A percentile compares a stretch with the other conserved stretches of the same genome.
These are phyloP conservation scores for Taurulus bubalis DNA, from an alignment of 2,113 vertebrate genomes.

Conservation along the genomic window DNA sequence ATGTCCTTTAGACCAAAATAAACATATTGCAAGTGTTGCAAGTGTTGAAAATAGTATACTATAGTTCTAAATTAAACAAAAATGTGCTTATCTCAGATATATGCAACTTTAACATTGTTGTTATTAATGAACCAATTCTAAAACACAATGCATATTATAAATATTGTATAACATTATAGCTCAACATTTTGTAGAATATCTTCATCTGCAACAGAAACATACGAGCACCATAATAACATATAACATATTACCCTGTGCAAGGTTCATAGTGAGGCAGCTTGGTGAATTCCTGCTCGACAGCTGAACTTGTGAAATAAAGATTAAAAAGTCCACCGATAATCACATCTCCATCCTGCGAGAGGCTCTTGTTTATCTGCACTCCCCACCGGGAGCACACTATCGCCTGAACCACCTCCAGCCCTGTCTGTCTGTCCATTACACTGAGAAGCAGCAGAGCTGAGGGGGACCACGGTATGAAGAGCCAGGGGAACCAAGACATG, in stretches of 20 bases:
- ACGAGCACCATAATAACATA: neutral
- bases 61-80: neutral
- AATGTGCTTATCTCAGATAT: neutral
- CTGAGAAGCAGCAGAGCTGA: slow-evolving; percentile 44
- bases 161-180: neutral
- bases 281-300: slow-evolving; percentile 60
- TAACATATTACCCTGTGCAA: slow-evolving; percentile 62
- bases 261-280: slow-evolving; percentile 47
- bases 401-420: slow-evolving; percentile 7
- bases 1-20: neutral
- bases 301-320: slow-evolving; percentile 55
- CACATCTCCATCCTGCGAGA: slow-evolving; percentile 77
- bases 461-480: slow-evolving; percentile 22
- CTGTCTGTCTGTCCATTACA: slow-evolving; percentile 2
- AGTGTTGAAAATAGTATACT: neutral
- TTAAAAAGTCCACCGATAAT: slow-evolving; percentile 78
- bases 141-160: neutral
- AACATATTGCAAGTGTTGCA: neutral
- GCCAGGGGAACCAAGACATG: slow-evolving; percentile 34
- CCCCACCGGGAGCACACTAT: slow-evolving; percentile 58
- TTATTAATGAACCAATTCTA: neutral
- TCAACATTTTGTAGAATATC: neutral
- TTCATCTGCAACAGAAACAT: neutral
- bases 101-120: neutral
- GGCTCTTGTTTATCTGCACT: slow-evolving; percentile 31